Base-by-base conservation (phyloP, 2,888 invertebrate species). In the Tholera decimalis region DNA sequence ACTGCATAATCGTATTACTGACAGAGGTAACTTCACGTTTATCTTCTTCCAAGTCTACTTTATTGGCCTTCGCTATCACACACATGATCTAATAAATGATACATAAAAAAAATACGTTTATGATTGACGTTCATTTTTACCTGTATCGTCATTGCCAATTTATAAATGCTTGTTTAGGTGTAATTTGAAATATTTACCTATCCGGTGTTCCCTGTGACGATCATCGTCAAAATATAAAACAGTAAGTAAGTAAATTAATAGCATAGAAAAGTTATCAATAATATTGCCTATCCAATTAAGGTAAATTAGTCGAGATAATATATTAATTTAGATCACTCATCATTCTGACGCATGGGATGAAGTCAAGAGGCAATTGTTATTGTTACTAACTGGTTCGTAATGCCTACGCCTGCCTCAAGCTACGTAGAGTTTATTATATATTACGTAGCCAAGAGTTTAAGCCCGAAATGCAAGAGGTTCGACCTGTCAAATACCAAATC, bases 261-360 rank as follows among this genome's bases (percentile, higher is more conserved):
- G 28, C 15, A 3, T 41, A 47, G 20, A 33, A 47, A 22, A 3
- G 7, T 30, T 37, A 13, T 30, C 11, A 5, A 46, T 28, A 41
- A 35, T 26, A 28, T 15, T 5, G 30, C 3, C 4, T 33, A 8
- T 18, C 6, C 26, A 47, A 47, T 11, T 47, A 65, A 1, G 39
- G 46, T 39, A 47, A 65, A 65, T 33, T 22, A 30, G 50, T 44
- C 37, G 2, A 18, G 22, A 9, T 9, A 5, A 33, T 11, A n/a
- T n/a, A n/a, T 54, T 39, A 47, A 33, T 65, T 66, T 55, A 65
- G 54, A 56, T 28, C 9, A 56, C 33, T 28, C 33, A 56, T 66
- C 55, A 55, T 41, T 28, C 1, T 56, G 56, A 65, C 26, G 47
- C 24, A 37, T 15, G 0, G 1, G 26, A 9, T 13, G 8, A 26